Evolutionary conservation across 1,140 invertebrate species (phyloP), one percentile per base, ranked within the genome.

Genomic region (Zophobas atratus): DNA sequence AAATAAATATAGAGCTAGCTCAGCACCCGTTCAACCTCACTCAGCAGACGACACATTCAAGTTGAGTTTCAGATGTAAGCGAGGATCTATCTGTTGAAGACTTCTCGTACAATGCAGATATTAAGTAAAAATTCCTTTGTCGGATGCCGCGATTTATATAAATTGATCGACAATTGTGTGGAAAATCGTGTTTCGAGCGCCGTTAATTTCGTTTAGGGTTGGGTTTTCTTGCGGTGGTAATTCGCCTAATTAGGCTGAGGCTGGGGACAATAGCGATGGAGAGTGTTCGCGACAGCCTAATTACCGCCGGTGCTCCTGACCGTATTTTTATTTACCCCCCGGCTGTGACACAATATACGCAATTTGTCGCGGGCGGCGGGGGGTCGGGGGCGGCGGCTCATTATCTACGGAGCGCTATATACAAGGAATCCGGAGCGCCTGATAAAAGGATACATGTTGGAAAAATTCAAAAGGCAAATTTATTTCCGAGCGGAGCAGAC

Each of bases 391-490:
- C 49, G 76, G 51, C 77, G 79, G 76, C 80, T 84, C 82, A 84
- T 84, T 84, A 84, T 84, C 82, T 83, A 79, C 73, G 77, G 81
- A 80, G 75, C 74, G 80, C 78, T 71, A 71, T 55, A 55, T 79
- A 70, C 75, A 55, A 80, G 57, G 77, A 75, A 70, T 81, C 63
- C 51, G n/a, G 57, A 63, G 70, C 53, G 46, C 70, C 75, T 83
- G 78, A 84, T 84, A 83, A 84, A 84, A 83, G 82, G 82, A 84
- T 84, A 84, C 82, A 84, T 80, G 77, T 79, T 80, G 81, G 81
- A 84, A 82, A 84, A 82, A 81, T 82, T 83, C 82, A 84, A 84
- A 84, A 84, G 83, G 82, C 83, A 83, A 84, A 84, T 84, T 83
- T 83, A 72, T 80, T 84, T 82, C 75, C 78, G 57, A 63, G 56